Base-by-base conservation (phyloP, 2,797 vertebrate genomes). In the Halcyon leucocephala region DNA sequence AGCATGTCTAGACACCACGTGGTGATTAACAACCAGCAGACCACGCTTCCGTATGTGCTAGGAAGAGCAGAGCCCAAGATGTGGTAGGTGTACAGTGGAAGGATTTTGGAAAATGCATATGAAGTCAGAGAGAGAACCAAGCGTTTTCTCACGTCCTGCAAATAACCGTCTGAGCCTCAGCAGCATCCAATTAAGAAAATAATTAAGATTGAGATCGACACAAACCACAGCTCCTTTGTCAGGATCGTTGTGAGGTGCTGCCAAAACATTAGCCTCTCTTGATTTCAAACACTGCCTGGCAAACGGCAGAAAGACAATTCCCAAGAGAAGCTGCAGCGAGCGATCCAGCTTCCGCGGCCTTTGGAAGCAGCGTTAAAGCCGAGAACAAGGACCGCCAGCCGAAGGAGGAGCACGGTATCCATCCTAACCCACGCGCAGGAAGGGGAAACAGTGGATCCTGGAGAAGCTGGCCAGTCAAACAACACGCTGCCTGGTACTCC, bases 1-100 rank as follows among this genome's bases (percentile, higher is more conserved):
- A 93, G 67, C 78, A 67, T 71, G 94, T 95, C 91, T 97, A 97
- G 96, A 97, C 93, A 90, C 57, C 90, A 93, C 71, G 67, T 86
- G 86, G 78, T 80, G 83, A 91, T 93, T 86, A 95, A 94, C 83
- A 92, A 93, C 64, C 90, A 96, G 86, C 0, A 0, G 69, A 86
- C 79, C 64, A 26, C 29, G 33, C 72, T 92, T 86, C 84, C 3
- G 0, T 49, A 70, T 4, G 3, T 46, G 73, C 48, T 69, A 51
- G 39, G 82, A 91, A 58, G 66, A 86, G 54, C 69, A 78, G 72
- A 82, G 82, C 82, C 73, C n/a, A 55, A 79, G 79, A 95, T 37
- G 58, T 58, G 69, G 69, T 61, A 86, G 84, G 89, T 54, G 18
- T 12, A 61, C 61, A 73, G 48, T 12, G 44, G 83, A 84, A 86